Evolutionary conservation across 2,797 vertebrate genomes (phyloP).

Genomic region (Tragelaphus eurycerus): DNA sequence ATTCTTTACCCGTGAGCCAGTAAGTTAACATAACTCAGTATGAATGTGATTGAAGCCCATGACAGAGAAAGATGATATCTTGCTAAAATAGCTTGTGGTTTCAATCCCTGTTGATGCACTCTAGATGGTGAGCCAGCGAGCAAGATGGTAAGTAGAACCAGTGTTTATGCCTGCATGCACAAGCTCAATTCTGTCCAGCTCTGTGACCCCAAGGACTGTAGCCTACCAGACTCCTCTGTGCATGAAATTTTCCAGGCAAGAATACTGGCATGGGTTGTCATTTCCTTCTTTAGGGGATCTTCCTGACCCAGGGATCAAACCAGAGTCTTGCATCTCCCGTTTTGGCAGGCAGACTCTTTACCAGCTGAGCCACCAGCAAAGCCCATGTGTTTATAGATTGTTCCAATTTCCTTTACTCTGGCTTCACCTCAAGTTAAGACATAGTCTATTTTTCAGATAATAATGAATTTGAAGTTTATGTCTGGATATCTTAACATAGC

Average conservation of each 20-base stretch:
- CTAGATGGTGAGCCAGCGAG: neutral
- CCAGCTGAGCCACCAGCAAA: neutral
- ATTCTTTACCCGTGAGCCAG: neutral
- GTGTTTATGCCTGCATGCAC: neutral
- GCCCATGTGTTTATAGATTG: neutral
- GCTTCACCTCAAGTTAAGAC: neutral
- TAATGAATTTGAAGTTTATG: slow-evolving; percentile 13
- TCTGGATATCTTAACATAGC: neutral
- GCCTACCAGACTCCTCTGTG: neutral
- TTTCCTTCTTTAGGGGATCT: neutral
- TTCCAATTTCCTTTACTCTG: neutral
- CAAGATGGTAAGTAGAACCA: neutral
- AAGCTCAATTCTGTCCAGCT: neutral
- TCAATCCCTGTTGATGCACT: neutral
- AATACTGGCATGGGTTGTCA: neutral
- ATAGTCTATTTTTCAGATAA: neutral
- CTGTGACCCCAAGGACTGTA: neutral
- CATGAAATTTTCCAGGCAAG: neutral
- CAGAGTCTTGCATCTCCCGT: neutral
- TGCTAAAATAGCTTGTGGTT: neutral
- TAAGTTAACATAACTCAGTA: neutral
- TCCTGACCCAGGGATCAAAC: neutral
- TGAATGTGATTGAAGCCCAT: neutral
- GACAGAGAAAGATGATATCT: neutral
- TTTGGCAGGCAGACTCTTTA: neutral